Evolutionary conservation across 2,113 vertebrate genomes (phyloP), one percentile per base, ranked within the genome.

Genomic region (Leptobrachium ailaonicum): DNA sequence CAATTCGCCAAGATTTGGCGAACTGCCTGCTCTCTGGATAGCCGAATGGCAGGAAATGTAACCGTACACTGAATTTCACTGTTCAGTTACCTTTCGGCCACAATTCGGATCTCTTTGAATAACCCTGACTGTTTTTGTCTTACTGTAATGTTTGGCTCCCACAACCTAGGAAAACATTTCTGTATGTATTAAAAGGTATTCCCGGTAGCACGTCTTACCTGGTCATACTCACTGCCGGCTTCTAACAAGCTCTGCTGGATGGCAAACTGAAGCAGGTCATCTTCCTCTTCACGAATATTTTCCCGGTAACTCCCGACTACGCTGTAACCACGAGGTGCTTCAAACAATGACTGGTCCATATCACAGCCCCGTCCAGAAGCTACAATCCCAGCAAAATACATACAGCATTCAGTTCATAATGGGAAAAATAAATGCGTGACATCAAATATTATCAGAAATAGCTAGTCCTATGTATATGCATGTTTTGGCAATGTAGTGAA

Each of bases 241-340:
- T 99, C 97, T 54, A 99, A 91, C 86, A 99, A 93, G 85, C 97
- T 99, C 91, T 99, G 97, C 88, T 99, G 96, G 83, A 99, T 99
- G 85, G 97, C 97, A 0, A 97, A 99, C 91, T 98, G 97, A 68
- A 99, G 89, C 77, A 99, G 88, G 67, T 94, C 92, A 1, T 99
- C 97, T 0, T 99, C 97, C 0, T 98, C 97, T 12, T 98, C 97
- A 2, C 96, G 93, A 79, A 94, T 86, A 42, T 91, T 82, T 2
- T 86, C 89, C 83, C 97, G 96, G 78, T 95, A 93, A 87, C 96
- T 96, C 69, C 95, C 94, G 43, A 97, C 91, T 84, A 98, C 85
- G 6, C 94, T 97, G 93, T 99, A 99, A 68, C 98, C 96, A 0
- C 93, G 86, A 0, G 97, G 97, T 72, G 95, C 93, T 87, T 99